Evolutionary conservation across 2,797 vertebrate genomes (phyloP), one percentile per base, ranked within the genome.

Genomic region (Luscinia megarhynchos): DNA sequence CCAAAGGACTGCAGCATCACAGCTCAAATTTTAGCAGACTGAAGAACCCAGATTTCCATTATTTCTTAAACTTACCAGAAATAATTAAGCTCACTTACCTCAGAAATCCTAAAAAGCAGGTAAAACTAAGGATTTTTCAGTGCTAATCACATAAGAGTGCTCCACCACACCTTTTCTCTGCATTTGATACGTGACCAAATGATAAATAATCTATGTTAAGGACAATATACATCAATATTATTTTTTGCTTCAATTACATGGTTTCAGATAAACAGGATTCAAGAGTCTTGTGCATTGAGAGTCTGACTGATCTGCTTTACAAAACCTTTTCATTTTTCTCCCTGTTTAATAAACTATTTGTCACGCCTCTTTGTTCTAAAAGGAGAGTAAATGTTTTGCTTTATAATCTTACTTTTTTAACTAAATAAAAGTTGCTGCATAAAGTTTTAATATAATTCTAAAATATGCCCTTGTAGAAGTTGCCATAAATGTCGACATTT

Each of bases 401-500:
- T 97, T 90, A 67, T 96, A 97, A 97, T 95, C 87, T 92, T 69
- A 96, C 76, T 95, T 98, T 97, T 93, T 96, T 96, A 96, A 97
- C 96, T 94, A 97, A 98, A 97, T 97, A 97, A 97, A 97, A 98
- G 94, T 97, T 97, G 93, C 83, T 78, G 91, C 87, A 96, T 97
- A 96, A 97, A 97, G 94, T 95, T 97, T 97, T 96, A 97, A 96
- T 94, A 97, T 95, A 34, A 93, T 97, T 97, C 97, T 64, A 97
- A 98, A 98, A 98, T 97, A 97, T 93, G 97, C 95, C 97, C 97
- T 98, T 98, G 97, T 95, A 97, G 95, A 97, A 97, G 91, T 91
- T 97, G 93, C 95, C 90, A 95, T 98, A 97, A 98, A 98, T 88
- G 97, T 97, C 68, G 85, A 97, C 96, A 96, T 97, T 98, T 98